A percentile compares a stretch with the other conserved stretches of the same genome.
These are phyloP conservation scores for Pseudomyrmex dendroicus DNA, from an alignment of 1,140 invertebrate species.

Conservation along the genomic window DNA sequence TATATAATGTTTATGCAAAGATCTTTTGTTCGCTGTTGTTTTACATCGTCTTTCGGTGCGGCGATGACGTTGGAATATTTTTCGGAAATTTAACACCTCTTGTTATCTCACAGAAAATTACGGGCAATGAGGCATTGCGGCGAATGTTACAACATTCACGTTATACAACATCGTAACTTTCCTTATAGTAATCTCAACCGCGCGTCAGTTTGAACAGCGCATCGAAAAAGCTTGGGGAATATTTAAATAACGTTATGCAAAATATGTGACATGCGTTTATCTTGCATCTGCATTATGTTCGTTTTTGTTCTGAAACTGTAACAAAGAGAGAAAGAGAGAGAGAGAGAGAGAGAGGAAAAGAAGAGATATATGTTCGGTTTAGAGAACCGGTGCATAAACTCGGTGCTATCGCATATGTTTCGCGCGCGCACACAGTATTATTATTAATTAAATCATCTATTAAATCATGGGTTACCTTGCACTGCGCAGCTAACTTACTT, in stretches of 20 bases:
- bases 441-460: slow-evolving; percentile 46
- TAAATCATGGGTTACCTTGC: not conserved
- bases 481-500: slow-evolving; percentile 21
- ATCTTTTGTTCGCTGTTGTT: slow-evolving; percentile 40
- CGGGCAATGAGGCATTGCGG: not conserved
- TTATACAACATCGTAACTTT: slow-evolving; percentile 37
- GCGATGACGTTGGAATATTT: slow-evolving; percentile 34
- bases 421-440: not conserved
- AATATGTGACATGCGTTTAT: slow-evolving; percentile 14
- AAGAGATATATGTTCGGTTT: slow-evolving; percentile 5
- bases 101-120: not conserved
- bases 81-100: slow-evolving; percentile 11
- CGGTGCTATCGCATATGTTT: not conserved
- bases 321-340: not conserved
- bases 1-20: slow-evolving; percentile 34
- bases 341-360: too few relatives aligned
- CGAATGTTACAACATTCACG: slow-evolving; percentile 32
- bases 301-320: slow-evolving; percentile 11
- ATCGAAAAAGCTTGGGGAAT: slow-evolving; percentile 2
- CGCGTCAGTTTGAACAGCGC: slow-evolving; percentile 16
- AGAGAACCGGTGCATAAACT: not conserved
- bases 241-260: not conserved
- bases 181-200: slow-evolving; percentile 1
- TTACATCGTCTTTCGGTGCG: not conserved
- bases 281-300: not conserved